These are phyloP conservation scores for Crenichthys baileyi DNA, from an alignment of 2,797 vertebrate species.

Conservation along the genomic window DNA sequence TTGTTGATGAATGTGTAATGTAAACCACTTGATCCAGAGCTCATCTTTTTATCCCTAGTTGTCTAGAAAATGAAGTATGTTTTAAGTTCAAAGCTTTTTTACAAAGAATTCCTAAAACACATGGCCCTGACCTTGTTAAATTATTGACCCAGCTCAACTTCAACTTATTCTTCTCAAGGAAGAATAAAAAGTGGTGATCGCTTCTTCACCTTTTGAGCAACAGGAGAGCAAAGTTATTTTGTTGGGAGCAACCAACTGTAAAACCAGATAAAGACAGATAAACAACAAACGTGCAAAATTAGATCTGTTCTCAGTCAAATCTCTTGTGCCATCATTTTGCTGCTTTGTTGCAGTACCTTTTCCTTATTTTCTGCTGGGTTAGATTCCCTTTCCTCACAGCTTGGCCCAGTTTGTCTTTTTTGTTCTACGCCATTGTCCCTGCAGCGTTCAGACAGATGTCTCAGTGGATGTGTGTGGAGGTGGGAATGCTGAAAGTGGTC, in stretches of 20 bases:
- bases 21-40: conserved; percentile 5
- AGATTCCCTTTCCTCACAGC: conserved; percentile 43
- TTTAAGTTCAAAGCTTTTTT: background rate
- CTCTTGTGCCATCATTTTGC: conserved; percentile 21
- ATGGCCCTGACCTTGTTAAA: background rate
- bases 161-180: no score
- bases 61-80: background rate
- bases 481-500: conserved; percentile 31
- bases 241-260: conserved; percentile 17
- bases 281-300: conserved; percentile 5
- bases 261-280: conserved; percentile 20
- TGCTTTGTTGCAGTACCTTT: conserved; percentile 26
- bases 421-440: conserved; percentile 19
- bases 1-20: conserved; percentile 13
- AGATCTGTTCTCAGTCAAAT: conserved; percentile 6
- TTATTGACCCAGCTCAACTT: no score
- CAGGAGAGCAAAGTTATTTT: background rate
- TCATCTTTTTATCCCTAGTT: conserved; percentile 5
- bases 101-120: background rate
- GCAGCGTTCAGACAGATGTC: conserved; percentile 45
- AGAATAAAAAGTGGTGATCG: background rate
- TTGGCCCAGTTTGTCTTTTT: conserved; percentile 52
- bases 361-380: conserved; percentile 36
- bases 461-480: conserved; percentile 22
- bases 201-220: background rate